Base-by-base conservation (phyloP, 2,797 vertebrate species). In the Gallirallus australis region DNA sequence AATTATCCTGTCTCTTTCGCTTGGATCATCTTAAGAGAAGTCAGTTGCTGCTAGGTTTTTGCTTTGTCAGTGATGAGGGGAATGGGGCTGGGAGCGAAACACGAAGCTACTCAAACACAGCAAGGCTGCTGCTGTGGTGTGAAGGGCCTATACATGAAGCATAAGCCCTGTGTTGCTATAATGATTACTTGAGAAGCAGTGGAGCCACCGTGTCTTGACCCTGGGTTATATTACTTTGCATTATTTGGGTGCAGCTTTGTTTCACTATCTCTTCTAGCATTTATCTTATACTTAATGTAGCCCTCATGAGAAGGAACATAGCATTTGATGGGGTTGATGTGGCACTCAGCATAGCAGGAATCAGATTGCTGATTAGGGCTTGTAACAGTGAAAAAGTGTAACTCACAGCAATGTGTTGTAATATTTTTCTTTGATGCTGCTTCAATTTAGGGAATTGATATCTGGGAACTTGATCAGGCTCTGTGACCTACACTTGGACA, bases 341-440 rank as follows among this genome's bases (percentile, higher is more conserved):
- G 42, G 54, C 31, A 35, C 47, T 65, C 72, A 78, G 25, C 30
- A 16, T 17, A 40, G 27, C 24, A 35, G 40, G 90, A 84, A 48
- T 92, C 77, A 82, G 40, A 12, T 94, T 90, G 77, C 90, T 82
- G 54, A 85, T 92, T 64, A 77, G 68, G 75, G 23, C 50, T 65
- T 19, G 0, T 12, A 88, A 66, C 42, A 66, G 12, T 76, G 35
- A 35, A 95, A 80, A 91, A 83, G 17, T 7, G 8, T 47, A 83
- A 63, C 52, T 84, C 76, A 86, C 5, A 90, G 42, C 53, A 93
- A 42, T 11, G 15, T 28, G 48, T 28, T 89, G 79, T 76, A 86
- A 40, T 72, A 45, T 76, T 89, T 92, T 84, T 76, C 63, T 95
- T 94, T 92, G 78, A 31, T 91, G 77, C 31, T 37, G 20, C 73